Evolutionary conservation across 1,140 invertebrate species (phyloP), one percentile per base, ranked within the genome.

Genomic region (Berghia stephanieae): DNA sequence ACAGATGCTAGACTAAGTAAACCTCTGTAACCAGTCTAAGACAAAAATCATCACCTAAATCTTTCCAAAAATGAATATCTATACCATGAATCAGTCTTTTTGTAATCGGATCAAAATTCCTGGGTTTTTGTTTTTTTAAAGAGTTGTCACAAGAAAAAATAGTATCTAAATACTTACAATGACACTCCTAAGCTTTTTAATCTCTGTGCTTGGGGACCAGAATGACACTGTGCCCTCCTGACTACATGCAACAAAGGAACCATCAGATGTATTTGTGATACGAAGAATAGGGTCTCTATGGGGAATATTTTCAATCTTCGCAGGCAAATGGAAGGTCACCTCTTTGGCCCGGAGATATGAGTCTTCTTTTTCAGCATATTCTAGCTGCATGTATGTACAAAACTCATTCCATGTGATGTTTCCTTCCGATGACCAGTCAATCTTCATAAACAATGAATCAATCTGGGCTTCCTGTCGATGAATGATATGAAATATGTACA

Each of bases 351-450:
- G 75, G 34, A 86, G 81, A 67, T 89, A 88, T 3, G 86, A 88
- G 67, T 89, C 88, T 80, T 89, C 88, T 76, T 89, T 90, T 79
- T 89, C 88, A 0, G 86, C 83, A 82, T 88, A 89, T 69, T 88
- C 85, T 40, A 89, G 80, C 78, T 89, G 89, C 88, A 90, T 89
- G 84, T 89, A 90, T 1, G 88, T 90, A 82, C 89, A 90, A 75
- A 90, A 89, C 78, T 89, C 88, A 80, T 90, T 88, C 88, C 88
- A 89, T 1, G 86, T 86, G 68, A 90, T 89, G 3, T 78, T 75
- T 0, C 87, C 88, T 49, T 88, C 84, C 3, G 87, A 88, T 0
- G 87, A 85, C 86, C 86, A 90, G 80, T 90, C 88, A 44, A 90
- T 89, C 82, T 89, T 90, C 81, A 88, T 86, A 81, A 90, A 90